Conservation (phyloP, 1,140 invertebrate species). For the Drosophila quadrilineata region DNA sequence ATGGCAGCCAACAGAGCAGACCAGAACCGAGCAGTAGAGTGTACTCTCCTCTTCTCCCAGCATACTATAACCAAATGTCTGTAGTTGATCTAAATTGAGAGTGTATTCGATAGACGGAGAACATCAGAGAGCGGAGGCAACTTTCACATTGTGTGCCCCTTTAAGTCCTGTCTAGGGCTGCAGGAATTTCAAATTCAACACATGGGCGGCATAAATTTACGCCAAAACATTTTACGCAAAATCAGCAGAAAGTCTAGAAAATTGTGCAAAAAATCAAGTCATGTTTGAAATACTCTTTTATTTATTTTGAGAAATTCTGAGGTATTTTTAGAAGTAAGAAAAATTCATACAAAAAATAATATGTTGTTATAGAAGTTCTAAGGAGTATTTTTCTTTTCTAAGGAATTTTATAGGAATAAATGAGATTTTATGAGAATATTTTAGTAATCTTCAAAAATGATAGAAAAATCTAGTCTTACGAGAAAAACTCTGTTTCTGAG, state of each 20-base stretch:
- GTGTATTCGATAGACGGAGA: too few relatives aligned
- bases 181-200: constrained; percentile 68
- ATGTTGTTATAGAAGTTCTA: too few relatives aligned
- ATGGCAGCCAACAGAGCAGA: constrained; percentile 39
- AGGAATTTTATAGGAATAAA: too few relatives aligned
- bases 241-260: constrained; percentile 58
- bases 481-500: too few relatives aligned
- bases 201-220: constrained; percentile 66
- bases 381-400: too few relatives aligned
- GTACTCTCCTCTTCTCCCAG: not conserved
- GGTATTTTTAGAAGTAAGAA: not conserved
- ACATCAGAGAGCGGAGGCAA: too few relatives aligned
- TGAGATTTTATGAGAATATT: too few relatives aligned
- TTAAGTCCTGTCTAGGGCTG: constrained; percentile 15
- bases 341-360: too few relatives aligned
- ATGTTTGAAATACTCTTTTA: constrained; percentile 14
- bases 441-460: too few relatives aligned
- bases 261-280: not conserved
- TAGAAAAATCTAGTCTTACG: too few relatives aligned
- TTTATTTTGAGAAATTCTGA: not conserved
- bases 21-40: constrained; percentile 28
- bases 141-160: too few relatives aligned
- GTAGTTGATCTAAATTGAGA: constrained; percentile 36
- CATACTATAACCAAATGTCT: constrained; percentile 19
- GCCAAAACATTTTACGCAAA: constrained; percentile 61